phyloP scores from a whole-genome alignment of 1,140 invertebrate species.

The Neocloeon triangulifer region DNA sequence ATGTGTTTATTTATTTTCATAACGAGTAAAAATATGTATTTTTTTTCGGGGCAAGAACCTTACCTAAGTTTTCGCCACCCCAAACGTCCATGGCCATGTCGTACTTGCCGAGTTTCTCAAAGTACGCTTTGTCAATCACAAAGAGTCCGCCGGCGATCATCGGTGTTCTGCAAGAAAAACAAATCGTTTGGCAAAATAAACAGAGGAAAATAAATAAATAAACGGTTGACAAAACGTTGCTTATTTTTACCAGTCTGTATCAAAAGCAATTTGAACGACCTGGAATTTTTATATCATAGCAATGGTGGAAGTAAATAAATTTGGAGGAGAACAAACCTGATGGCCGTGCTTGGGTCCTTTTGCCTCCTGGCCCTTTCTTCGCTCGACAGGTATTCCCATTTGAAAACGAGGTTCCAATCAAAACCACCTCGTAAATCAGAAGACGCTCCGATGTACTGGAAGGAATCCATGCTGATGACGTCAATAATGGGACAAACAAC shows the following conservation, averaged over 20 bases:
- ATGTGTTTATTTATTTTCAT: no score
- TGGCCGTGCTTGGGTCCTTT: constrained; percentile 48
- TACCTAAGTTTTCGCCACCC: constrained; percentile 68
- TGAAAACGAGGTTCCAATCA: constrained; percentile 91
- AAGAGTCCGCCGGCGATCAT: constrained; percentile 92
- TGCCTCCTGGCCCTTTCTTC: constrained; percentile 53
- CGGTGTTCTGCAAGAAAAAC: constrained; percentile 36
- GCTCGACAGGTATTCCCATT: constrained; percentile 86
- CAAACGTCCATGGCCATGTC: constrained; percentile 96
- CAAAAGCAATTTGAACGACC: no score
- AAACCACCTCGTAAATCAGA: constrained; percentile 82
- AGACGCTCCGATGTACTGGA: constrained; percentile 85
- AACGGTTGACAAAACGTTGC: no score
- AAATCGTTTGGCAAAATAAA: constrained; percentile 3
- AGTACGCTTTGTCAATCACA: constrained; percentile 77
- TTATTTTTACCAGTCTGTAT: no score
- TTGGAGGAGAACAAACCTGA: constrained; percentile 27
- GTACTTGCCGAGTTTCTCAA: constrained; percentile 86
- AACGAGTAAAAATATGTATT: no score
- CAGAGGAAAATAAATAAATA: no score
- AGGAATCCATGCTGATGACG: constrained; percentile 95
- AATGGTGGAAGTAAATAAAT: no score
- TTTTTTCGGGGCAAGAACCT: no score
- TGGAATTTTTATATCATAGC: no score
- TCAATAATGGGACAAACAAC: constrained; percentile 93